A percentile compares a stretch with the other conserved stretches of the same genome.
phyloP scores from a whole-genome alignment of 92 coral and sea anemone genomes.

The Galaxea fascicularis region DNA sequence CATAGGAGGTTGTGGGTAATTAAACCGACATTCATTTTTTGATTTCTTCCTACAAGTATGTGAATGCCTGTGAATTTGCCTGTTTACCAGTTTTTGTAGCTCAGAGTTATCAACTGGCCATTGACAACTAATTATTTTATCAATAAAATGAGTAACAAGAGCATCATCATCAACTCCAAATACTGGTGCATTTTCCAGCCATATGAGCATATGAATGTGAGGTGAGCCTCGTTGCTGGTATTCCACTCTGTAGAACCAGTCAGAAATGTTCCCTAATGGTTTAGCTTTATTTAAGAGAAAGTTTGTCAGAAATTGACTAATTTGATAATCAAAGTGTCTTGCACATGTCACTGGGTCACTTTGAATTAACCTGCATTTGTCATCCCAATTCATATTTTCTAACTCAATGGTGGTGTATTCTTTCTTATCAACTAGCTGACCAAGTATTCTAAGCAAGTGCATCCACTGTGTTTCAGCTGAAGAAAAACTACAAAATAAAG shows the following conservation, averaged over 20 bases:
- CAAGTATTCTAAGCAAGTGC: slow-evolving; percentile 26
- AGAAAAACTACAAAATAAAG: neutral
- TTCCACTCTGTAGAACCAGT: too few relatives aligned
- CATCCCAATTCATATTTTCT: slow-evolving; percentile 30
- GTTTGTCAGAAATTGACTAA: slow-evolving; percentile 17
- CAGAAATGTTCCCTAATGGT: neutral
- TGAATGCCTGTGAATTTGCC: neutral
- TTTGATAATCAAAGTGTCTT: too few relatives aligned
- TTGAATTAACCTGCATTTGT: neutral
- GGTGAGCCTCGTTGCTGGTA: slow-evolving; percentile 16
- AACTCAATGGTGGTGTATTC: slow-evolving; percentile 20
- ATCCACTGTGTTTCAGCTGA: too few relatives aligned
- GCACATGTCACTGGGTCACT: too few relatives aligned
- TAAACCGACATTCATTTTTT: neutral
- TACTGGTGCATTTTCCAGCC: neutral
- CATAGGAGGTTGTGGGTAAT: too few relatives aligned
- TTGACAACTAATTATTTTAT: slow-evolving; percentile 38
- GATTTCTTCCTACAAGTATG: slow-evolving; percentile 4
- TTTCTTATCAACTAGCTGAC: slow-evolving; percentile 45
- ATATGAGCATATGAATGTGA: slow-evolving; percentile 38
- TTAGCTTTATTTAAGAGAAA: slow-evolving; percentile 11
- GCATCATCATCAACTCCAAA: slow-evolving; percentile 33
- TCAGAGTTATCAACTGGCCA: slow-evolving; percentile 6
- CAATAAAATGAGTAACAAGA: slow-evolving; percentile 23
- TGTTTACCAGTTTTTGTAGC: slow-evolving; percentile 13